These are phyloP conservation scores for Cheilosia variabilis DNA, from an alignment of 2,888 invertebrate genomes.

Conservation along the genomic window DNA sequence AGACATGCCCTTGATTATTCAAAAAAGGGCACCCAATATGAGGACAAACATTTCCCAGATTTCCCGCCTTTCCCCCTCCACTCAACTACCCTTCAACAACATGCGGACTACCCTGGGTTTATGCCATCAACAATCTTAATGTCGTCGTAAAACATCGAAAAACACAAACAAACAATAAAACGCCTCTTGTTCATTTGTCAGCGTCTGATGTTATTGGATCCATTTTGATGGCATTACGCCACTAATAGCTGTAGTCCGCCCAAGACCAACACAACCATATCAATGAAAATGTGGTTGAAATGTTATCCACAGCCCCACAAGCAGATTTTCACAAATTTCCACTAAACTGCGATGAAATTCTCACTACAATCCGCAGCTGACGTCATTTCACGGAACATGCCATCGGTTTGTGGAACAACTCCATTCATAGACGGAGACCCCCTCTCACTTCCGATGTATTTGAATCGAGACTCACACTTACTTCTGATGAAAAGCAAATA, in stretches of 20 bases:
- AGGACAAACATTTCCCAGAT: background rate
- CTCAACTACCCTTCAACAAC: background rate
- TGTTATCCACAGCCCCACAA: slow-evolving; percentile 14
- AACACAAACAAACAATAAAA: slow-evolving; percentile 43
- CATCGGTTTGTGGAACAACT: slow-evolving; percentile 35
- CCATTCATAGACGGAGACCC: slow-evolving; percentile 16
- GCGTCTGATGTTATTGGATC: slow-evolving; percentile 16
- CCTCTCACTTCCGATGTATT: slow-evolving; percentile 30
- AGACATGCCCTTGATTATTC: too few species aligned
- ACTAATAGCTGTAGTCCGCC: slow-evolving; percentile 11
- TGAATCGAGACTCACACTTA: slow-evolving; percentile 25
- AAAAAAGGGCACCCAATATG: too few species aligned
- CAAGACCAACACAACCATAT: background rate
- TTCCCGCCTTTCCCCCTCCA: background rate
- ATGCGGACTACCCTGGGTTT: background rate
- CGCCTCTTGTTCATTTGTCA: slow-evolving; percentile 24
- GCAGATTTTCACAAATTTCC: slow-evolving; percentile 32
- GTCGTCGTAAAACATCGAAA: slow-evolving; percentile 18
- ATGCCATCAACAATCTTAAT: slow-evolving; percentile 18
- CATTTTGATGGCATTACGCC: slow-evolving; percentile 30
- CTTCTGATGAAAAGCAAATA: slow-evolving; percentile 17
- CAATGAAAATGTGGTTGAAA: slow-evolving; percentile 27
- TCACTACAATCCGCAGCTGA: slow-evolving; percentile 24
- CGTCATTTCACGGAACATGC: slow-evolving; percentile 33
- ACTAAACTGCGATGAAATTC: slow-evolving; percentile 39